Percentiles rank a stretch among this genome's conserved stretches.
Conservation (phyloP, 2,113 vertebrate genomes). For the Paratilapia polleni region DNA sequence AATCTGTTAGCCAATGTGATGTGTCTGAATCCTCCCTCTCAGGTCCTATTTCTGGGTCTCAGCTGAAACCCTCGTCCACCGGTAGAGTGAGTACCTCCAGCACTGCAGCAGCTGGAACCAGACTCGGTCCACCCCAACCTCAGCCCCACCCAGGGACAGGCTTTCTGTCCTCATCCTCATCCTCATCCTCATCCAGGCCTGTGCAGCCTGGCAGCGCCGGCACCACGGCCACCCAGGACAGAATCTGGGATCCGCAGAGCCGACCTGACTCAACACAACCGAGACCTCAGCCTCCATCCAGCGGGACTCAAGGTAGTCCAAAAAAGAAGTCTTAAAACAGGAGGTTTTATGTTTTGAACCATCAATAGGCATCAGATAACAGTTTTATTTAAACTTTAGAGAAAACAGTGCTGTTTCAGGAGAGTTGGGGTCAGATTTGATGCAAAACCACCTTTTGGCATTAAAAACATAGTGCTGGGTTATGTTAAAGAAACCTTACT, state of each 20-base stretch:
- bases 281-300: conserved; percentile 18
- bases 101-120: conserved; percentile 3
- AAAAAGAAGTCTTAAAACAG: too few species aligned
- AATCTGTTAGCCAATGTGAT: neutral
- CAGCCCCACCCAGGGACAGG: neutral
- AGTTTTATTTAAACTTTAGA: neutral
- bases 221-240: neutral
- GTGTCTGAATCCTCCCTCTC: neutral
- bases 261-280: neutral
- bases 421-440: neutral
- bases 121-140: neutral
- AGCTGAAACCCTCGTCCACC: neutral
- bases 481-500: neutral
- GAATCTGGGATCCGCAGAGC: neutral
- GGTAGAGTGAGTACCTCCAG: neutral
- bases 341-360: accelerated
- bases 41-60: conserved; percentile 47
- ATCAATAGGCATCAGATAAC: neutral
- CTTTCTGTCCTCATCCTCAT: neutral
- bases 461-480: accelerated
- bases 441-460: neutral
- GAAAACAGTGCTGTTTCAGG: neutral
- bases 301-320: conserved; percentile 30
- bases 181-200: neutral
- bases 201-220: neutral